Conservation (phyloP, 2,888 invertebrate species). For the Lycocerus yunnanus region DNA sequence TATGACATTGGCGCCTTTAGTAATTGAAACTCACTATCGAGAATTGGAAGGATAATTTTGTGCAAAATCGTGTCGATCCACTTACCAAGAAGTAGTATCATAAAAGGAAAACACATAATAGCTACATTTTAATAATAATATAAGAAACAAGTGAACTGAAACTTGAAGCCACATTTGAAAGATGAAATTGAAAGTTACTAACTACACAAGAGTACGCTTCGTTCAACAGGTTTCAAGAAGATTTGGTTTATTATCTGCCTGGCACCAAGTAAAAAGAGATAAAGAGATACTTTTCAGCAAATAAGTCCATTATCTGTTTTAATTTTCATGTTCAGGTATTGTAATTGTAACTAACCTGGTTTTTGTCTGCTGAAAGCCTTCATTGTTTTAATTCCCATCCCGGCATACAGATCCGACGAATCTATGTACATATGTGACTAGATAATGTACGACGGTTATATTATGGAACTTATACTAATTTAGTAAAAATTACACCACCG, state of each 20-base stretch:
- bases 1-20: neutral
- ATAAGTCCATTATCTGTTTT: neutral
- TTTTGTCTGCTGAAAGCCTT: constrained; percentile 85
- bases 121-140: neutral
- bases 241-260: neutral
- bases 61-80: neutral
- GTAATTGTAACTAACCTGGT: constrained; percentile 62
- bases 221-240: neutral
- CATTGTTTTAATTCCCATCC: constrained; percentile 89
- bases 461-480: neutral
- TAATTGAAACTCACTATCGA: neutral
- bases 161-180: neutral
- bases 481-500: neutral
- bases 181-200: neutral
- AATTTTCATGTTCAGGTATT: neutral
- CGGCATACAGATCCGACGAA: constrained; percentile 61
- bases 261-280: neutral
- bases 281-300: neutral
- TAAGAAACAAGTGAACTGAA: neutral
- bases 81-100: neutral
- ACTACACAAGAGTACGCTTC: neutral
- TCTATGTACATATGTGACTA: constrained; percentile 64
- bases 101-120: neutral
- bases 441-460: constrained; percentile 34
- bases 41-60: neutral